Percentiles rank a stretch among this genome's conserved stretches.
Evolutionary conservation across 2,797 vertebrate species (phyloP).

Genomic region (Crax fasciolata): DNA sequence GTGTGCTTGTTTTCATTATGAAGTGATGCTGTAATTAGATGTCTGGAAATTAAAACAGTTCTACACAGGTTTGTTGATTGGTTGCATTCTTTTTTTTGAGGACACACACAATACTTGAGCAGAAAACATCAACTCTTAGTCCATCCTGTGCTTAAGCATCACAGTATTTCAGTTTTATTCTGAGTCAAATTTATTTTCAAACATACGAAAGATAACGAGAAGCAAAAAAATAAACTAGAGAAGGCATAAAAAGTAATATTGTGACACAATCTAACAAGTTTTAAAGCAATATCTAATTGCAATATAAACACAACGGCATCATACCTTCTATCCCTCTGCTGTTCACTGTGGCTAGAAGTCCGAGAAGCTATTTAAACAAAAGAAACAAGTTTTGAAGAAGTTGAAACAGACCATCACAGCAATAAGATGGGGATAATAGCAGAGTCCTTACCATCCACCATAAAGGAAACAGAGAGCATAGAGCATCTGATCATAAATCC

Average conservation of each 20-base stretch:
- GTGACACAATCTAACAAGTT: background rate
- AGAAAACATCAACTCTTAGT: constrained; percentile 6
- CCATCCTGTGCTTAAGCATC: background rate
- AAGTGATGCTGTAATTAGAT: constrained; percentile 1
- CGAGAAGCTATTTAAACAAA: constrained; percentile 83
- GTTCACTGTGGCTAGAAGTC: constrained; percentile 85
- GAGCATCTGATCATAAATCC: background rate
- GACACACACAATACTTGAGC: background rate
- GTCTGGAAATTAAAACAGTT: constrained; percentile 25
- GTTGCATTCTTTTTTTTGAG: background rate
- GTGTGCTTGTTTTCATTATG: constrained; percentile 32
- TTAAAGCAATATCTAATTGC: background rate
- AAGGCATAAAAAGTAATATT: background rate
- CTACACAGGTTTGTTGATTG: constrained; percentile 1
- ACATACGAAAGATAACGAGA: background rate
- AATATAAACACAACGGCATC: constrained; percentile 22
- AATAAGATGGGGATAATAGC: background rate
- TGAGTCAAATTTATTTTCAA: constrained; percentile 1
- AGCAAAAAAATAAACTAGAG: background rate
- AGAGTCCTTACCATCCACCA: background rate
- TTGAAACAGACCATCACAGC: constrained; percentile 10
- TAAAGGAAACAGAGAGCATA: background rate
- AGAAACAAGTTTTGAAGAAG: constrained; percentile 40
- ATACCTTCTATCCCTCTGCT: constrained; percentile 91
- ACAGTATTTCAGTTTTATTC: background rate